Conservation (phyloP, 1,140 invertebrate genomes). For the Bradynema listronoti region DNA sequence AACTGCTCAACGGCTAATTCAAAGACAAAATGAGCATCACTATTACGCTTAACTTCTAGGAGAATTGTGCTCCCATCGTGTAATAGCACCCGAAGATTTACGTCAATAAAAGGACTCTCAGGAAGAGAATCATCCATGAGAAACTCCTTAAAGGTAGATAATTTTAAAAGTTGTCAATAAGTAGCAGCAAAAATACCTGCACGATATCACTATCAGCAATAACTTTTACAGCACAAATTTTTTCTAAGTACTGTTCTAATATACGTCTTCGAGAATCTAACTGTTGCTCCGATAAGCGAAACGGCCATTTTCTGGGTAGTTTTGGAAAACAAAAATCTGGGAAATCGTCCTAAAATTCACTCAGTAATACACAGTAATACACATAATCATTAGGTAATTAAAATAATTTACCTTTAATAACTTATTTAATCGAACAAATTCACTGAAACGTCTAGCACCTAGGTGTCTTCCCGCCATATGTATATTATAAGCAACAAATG, state of each 20-base stretch:
- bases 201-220: slow-evolving; percentile 94
- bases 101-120: slow-evolving; percentile 63
- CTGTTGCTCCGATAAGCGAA: slow-evolving; percentile 89
- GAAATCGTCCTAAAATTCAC: slow-evolving; percentile 97
- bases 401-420: not conserved
- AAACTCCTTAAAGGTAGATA: slow-evolving; percentile 43
- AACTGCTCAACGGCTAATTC: slow-evolving; percentile 64
- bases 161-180: slow-evolving; percentile 1
- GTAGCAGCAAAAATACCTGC: slow-evolving; percentile 66
- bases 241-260: slow-evolving; percentile 93
- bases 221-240: slow-evolving; percentile 91
- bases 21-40: slow-evolving; percentile 83
- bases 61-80: slow-evolving; percentile 80
- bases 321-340: slow-evolving; percentile 94
- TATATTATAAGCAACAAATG: slow-evolving; percentile 92
- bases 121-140: slow-evolving; percentile 50
- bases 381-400: not conserved
- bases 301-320: slow-evolving; percentile 96
- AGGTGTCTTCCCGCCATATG: slow-evolving; percentile 96
- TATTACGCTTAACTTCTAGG: slow-evolving; percentile 81
- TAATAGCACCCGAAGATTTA: slow-evolving; percentile 79
- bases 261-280: slow-evolving; percentile 83
- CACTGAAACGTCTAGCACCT: slow-evolving; percentile 86
- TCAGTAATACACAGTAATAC: not conserved
- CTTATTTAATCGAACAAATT: slow-evolving; percentile 60